These are phyloP conservation scores for Paratrypauchen microcephalus DNA, from an alignment of 2,797 vertebrate species.

Conservation along the genomic window DNA sequence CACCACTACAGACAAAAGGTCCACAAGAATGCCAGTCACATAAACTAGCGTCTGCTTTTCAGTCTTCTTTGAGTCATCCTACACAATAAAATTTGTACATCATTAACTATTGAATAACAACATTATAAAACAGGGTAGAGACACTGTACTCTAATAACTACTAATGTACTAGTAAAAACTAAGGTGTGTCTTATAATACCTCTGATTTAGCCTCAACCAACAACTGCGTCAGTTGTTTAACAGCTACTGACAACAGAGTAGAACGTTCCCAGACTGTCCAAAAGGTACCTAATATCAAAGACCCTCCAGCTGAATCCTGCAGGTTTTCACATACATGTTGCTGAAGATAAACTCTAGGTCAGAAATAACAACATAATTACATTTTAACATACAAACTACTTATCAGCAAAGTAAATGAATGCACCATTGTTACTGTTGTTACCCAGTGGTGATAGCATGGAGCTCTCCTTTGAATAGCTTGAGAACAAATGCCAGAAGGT, in stretches of 20 bases:
- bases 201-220: conserved; percentile 54
- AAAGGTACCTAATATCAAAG: conserved; percentile 70
- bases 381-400: background rate
- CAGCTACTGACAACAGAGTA: conserved; percentile 65
- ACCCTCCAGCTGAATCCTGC: conserved; percentile 40
- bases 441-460: conserved; percentile 57
- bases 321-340: conserved; percentile 18
- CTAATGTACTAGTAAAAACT: background rate
- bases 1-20: conserved; percentile 84
- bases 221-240: conserved; percentile 69
- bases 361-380: conserved; percentile 19
- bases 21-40: conserved; percentile 78
- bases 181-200: conserved; percentile 34
- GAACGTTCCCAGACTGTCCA: conserved; percentile 79
- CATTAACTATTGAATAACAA: background rate
- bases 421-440: conserved; percentile 16
- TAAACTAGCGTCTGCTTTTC: conserved; percentile 71
- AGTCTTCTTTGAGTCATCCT: conserved; percentile 36
- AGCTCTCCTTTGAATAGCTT: conserved; percentile 88
- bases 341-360: conserved; percentile 44
- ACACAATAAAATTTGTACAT: conserved; percentile 25
- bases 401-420: background rate
- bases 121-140: background rate
- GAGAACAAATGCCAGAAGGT: conserved; percentile 83
- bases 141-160: background rate